These are phyloP conservation scores for Dione vanillae DNA, from an alignment of 2,888 invertebrate genomes.

Conservation along the genomic window DNA sequence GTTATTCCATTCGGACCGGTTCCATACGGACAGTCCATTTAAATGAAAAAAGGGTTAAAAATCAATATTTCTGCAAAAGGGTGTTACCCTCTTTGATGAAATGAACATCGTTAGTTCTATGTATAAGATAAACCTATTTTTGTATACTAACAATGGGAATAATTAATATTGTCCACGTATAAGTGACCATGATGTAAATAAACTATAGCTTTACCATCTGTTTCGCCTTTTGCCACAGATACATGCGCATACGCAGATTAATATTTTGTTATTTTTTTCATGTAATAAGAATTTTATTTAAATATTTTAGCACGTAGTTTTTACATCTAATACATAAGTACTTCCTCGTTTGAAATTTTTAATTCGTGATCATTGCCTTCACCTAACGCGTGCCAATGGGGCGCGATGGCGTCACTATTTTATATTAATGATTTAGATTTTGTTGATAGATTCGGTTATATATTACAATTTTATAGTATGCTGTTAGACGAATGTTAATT, in stretches of 20 bases:
- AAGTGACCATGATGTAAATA: neutral
- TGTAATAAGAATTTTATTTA: too few species aligned
- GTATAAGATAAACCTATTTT: slow-evolving; percentile 12
- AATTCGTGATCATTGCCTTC: neutral
- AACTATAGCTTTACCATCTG: neutral
- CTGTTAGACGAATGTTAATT: neutral
- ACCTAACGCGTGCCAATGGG: neutral
- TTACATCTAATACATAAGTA: too few species aligned
- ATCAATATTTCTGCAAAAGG: slow-evolving; percentile 50
- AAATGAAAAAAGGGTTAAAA: slow-evolving; percentile 49
- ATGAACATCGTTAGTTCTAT: slow-evolving; percentile 19
- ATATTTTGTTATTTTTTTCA: too few species aligned
- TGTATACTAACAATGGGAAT: neutral
- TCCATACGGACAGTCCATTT: slow-evolving; percentile 41
- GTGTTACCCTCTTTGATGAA: slow-evolving; percentile 41
- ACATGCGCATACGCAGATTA: too few species aligned
- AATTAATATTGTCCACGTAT: neutral
- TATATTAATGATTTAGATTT: neutral
- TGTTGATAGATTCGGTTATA: neutral
- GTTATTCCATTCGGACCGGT: slow-evolving; percentile 42
- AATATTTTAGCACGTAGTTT: too few species aligned
- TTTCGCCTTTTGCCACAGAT: too few species aligned
- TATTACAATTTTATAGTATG: neutral
- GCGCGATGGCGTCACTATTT: neutral
- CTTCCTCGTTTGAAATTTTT: too few species aligned